Conservation (phyloP, 2,797 vertebrate genomes). For the Myiothlypis chrysogaster region DNA sequence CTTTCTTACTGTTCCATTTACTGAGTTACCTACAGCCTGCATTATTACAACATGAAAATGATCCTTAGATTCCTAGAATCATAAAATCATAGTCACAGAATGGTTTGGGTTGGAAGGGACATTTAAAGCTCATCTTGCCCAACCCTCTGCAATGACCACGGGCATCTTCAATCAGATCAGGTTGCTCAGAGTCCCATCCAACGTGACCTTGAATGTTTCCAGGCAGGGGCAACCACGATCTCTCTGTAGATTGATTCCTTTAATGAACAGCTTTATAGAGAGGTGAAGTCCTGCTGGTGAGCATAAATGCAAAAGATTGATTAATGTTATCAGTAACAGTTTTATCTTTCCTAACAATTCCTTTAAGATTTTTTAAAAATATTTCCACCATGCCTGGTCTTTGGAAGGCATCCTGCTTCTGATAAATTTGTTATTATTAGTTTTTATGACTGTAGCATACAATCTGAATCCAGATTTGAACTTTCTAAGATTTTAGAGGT, state of each 20-base stretch:
- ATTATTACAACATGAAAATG: background rate
- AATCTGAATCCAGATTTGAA: conserved; percentile 15
- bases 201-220: background rate
- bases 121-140: background rate
- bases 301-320: background rate
- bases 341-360: background rate
- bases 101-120: background rate
- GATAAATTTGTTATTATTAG: conserved; percentile 35
- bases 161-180: background rate
- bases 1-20: background rate
- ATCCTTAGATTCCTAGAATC: background rate
- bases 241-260: background rate
- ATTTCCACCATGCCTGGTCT: background rate
- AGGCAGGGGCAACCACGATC: background rate
- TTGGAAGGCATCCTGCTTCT: conserved; percentile 20
- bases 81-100: background rate
- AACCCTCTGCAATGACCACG: background rate
- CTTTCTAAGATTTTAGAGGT: conserved; percentile 24
- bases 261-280: background rate
- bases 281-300: background rate
- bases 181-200: background rate
- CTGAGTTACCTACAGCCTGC: background rate
- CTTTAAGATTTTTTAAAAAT: background rate
- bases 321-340: background rate
- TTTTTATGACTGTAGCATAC: conserved; percentile 18